Conservation (phyloP, 2,888 invertebrate genomes). For the Chromoteleia sp. region DNA sequence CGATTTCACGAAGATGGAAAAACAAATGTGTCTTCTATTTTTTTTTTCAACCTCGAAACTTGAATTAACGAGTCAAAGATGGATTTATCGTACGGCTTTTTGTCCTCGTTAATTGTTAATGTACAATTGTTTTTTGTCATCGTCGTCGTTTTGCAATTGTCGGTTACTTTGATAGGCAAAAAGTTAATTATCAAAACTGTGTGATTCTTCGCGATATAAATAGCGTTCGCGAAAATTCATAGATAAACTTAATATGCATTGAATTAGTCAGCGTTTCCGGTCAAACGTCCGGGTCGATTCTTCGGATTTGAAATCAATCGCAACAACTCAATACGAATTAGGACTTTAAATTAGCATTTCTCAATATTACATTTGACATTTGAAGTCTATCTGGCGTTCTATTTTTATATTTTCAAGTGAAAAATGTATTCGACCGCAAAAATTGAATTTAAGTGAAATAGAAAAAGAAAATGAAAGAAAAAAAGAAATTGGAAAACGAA, state of each 20-base stretch:
- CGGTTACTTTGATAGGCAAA: too few species aligned
- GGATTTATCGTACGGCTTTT: too few species aligned
- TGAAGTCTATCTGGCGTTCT: constrained; percentile 19
- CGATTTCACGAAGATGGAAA: too few species aligned
- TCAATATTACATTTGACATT: constrained; percentile 61
- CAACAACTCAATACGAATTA: constrained; percentile 57
- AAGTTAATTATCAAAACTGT: too few species aligned
- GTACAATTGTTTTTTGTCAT: too few species aligned
- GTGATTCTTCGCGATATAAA: too few species aligned
- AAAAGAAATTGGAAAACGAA: neutral
- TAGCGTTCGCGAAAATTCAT: neutral
- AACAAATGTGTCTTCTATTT: too few species aligned
- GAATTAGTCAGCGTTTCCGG: constrained; percentile 44
- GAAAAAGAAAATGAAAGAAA: neutral
- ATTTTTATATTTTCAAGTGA: constrained; percentile 43
- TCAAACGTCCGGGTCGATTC: constrained; percentile 47
- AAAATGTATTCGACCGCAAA: constrained; percentile 39
- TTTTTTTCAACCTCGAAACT: too few species aligned
- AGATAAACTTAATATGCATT: constrained; percentile 25
- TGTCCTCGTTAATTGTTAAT: too few species aligned
- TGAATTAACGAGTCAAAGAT: too few species aligned
- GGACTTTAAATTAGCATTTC: constrained; percentile 53
- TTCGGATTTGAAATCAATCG: constrained; percentile 46
- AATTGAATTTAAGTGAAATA: constrained; percentile 21
- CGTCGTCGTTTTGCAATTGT: too few species aligned